These are phyloP conservation scores for Bibio marci DNA, from an alignment of 2,888 invertebrate genomes.

Conservation along the genomic window DNA sequence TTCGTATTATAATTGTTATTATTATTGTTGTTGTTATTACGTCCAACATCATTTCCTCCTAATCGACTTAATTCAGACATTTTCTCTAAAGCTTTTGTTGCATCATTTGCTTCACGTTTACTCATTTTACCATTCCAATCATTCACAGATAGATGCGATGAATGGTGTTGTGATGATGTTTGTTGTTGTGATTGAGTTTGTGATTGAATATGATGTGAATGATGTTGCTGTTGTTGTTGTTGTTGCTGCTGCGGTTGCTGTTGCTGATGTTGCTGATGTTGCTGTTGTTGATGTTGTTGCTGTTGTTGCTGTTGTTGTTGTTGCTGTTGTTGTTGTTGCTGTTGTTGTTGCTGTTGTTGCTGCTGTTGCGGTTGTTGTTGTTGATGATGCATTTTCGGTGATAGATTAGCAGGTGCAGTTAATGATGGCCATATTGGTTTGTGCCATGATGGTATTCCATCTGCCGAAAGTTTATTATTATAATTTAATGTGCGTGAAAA, in stretches of 20 bases:
- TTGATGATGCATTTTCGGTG: constrained; percentile 47
- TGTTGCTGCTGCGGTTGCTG: no score
- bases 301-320: no score
- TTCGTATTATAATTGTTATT: no score
- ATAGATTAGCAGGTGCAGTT: constrained; percentile 57
- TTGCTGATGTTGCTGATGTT: no score
- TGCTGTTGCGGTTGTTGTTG: no score
- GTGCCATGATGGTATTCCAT: constrained; percentile 64
- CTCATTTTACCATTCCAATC: constrained; percentile 66
- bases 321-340: no score
- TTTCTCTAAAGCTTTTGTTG: constrained; percentile 75
- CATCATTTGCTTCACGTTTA: constrained; percentile 48
- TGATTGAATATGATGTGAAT: no score
- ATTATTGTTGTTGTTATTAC: constrained; percentile 16
- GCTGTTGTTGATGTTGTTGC: no score
- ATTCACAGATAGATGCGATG: background rate
- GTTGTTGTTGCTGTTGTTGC: no score
- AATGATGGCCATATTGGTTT: constrained; percentile 67
- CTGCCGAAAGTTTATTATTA: constrained; percentile 53
- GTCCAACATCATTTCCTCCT: constrained; percentile 55
- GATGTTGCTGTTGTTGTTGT: no score
- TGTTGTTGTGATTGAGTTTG: no score
- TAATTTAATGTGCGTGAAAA: constrained; percentile 48
- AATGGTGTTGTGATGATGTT: no score
- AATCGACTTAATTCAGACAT: constrained; percentile 80